Evolutionary conservation across 1,140 invertebrate species (phyloP).

Genomic region (Drosophila mojavensis): DNA sequence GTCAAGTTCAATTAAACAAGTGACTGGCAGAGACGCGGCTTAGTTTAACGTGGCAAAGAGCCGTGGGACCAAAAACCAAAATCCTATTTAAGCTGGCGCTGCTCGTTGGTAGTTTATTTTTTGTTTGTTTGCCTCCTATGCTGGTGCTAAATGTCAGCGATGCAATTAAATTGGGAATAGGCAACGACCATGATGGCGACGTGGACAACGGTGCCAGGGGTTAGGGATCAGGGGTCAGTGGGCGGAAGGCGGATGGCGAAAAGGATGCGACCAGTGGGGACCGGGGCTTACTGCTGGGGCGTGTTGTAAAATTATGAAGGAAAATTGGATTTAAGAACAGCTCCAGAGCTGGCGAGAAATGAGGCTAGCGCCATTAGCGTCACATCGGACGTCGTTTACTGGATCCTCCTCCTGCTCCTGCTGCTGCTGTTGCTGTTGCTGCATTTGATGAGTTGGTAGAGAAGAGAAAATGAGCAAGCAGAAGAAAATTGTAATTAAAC

Average conservation of each 20-base stretch:
- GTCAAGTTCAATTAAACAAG: conserved; percentile 44
- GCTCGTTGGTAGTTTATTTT: conserved; percentile 19
- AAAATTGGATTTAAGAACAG: conserved; percentile 78
- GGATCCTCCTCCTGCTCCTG: conserved; percentile 27
- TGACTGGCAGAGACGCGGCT: conserved; percentile 10
- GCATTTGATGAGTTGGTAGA: conserved; percentile 73
- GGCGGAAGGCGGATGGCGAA: background rate
- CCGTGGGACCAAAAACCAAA: conserved; percentile 28
- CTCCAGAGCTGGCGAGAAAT: conserved; percentile 15
- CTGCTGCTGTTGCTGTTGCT: conserved; percentile 25
- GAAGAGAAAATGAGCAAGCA: background rate
- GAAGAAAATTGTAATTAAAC: conserved; percentile 80
- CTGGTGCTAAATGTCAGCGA: conserved; percentile 77
- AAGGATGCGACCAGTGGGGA: background rate
- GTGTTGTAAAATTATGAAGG: conserved; percentile 75
- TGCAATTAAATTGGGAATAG: conserved; percentile 78
- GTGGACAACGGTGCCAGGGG: conserved; percentile 19
- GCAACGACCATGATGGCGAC: conserved; percentile 34
- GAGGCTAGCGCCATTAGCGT: conserved; percentile 66
- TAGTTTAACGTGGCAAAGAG: conserved; percentile 11
- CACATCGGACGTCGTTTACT: conserved; percentile 54
- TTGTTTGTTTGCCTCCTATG: conserved; percentile 31
- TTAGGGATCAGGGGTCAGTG: background rate
- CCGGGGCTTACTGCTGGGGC: conserved; percentile 23
- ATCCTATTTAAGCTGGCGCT: conserved; percentile 42